Percentiles rank a stretch among this genome's conserved stretches.
Evolutionary conservation across 2,113 vertebrate genomes (phyloP).

Genomic region (Vireo altiloquus): DNA sequence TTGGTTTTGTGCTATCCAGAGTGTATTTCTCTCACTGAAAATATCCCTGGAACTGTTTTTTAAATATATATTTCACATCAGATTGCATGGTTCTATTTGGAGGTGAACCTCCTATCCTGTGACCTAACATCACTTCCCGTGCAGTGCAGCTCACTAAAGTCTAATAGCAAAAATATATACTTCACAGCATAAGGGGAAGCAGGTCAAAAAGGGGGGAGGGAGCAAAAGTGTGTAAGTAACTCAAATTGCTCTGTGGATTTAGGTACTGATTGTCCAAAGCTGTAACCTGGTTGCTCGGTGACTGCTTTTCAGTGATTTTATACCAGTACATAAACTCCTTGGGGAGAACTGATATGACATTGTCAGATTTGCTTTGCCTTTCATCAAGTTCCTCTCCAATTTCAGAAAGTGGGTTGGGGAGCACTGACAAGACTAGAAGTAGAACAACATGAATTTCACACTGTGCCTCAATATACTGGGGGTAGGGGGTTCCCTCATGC

Average conservation of each 20-base stretch:
- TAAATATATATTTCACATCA: conserved; percentile 4
- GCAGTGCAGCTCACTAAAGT: background rate
- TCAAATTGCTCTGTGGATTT: conserved; percentile 10
- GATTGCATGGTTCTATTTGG: background rate
- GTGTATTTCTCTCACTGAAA: background rate
- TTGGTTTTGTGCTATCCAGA: background rate
- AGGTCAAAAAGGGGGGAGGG: background rate
- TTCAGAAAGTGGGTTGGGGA: background rate
- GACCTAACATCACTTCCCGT: background rate
- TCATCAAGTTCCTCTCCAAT: background rate
- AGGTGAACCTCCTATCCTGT: conserved; percentile 16
- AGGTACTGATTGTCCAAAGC: conserved; percentile 22
- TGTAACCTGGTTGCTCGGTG: background rate
- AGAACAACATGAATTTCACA: background rate
- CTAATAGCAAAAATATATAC: conserved; percentile 4
- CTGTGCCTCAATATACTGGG: background rate
- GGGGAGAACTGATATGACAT: background rate
- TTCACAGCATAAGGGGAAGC: conserved; percentile 9
- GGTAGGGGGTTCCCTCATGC: background rate
- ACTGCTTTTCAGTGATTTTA: conserved; percentile 57
- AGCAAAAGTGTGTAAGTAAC: background rate
- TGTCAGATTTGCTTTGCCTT: background rate
- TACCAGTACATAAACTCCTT: background rate
- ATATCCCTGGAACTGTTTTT: background rate
- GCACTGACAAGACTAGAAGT: background rate